Conservation (phyloP, 2,113 vertebrate genomes). For the Alethe castanea region DNA sequence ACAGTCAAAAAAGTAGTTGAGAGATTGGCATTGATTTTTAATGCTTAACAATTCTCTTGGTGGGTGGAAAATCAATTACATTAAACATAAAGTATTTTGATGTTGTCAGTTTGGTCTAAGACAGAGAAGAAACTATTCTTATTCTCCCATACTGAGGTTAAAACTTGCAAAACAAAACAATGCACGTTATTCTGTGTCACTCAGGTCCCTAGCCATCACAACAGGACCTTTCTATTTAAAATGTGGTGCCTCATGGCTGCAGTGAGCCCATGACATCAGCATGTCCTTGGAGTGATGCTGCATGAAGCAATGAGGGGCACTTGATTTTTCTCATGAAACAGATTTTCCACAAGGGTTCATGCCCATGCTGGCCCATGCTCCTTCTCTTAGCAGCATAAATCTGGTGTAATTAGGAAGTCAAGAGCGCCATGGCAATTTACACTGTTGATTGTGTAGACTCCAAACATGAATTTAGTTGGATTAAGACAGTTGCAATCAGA, state of each 20-base stretch:
- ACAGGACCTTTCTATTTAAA: neutral
- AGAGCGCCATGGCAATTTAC: accelerated
- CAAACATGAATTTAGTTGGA: neutral
- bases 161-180: neutral
- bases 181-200: neutral
- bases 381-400: neutral
- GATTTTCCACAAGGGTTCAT: neutral
- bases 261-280: neutral
- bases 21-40: constrained; percentile 18
- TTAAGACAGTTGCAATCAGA: neutral
- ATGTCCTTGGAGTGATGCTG: neutral
- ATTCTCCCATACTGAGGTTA: neutral
- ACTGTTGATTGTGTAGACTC: neutral
- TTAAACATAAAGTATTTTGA: constrained; percentile 18
- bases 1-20: constrained; percentile 17
- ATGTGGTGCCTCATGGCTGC: neutral
- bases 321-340: neutral
- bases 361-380: accelerated
- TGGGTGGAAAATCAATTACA: constrained; percentile 55
- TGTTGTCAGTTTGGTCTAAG: constrained; percentile 6
- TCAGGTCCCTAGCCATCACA: neutral
- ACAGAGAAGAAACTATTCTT: neutral
- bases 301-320: neutral
- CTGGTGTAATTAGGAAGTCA: neutral
- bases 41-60: constrained; percentile 36